These are phyloP conservation scores for Anarsia innoxiella DNA, from an alignment of 2,888 invertebrate genomes.

Conservation along the genomic window DNA sequence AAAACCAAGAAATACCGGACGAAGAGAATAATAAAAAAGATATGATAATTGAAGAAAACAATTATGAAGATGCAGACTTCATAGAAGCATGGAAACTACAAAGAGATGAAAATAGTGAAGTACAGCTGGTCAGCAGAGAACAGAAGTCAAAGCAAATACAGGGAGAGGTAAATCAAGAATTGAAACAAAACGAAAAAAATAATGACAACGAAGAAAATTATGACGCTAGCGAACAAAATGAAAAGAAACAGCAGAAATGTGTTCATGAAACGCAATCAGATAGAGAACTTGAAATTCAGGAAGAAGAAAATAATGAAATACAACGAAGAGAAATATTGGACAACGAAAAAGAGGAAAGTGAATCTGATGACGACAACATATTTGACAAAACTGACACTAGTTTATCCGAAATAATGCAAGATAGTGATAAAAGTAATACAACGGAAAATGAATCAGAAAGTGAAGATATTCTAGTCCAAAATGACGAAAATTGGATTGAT, in stretches of 20 bases:
- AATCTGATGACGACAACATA: not conserved
- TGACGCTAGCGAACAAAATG: not conserved
- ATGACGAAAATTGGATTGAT: not conserved
- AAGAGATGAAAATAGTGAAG: not conserved
- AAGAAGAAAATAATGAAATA: not conserved
- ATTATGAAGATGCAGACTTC: not conserved
- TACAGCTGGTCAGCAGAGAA: too few species aligned
- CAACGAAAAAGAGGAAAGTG: not conserved
- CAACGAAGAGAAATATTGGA: not conserved
- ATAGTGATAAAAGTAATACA: too few species aligned
- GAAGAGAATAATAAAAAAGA: too few species aligned
- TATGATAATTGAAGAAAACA: not conserved
- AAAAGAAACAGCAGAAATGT: not conserved
- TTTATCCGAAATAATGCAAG: too few species aligned
- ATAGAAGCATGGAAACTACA: not conserved
- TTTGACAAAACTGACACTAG: too few species aligned
- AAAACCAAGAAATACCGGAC: too few species aligned
- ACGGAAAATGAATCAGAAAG: not conserved
- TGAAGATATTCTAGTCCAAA: not conserved
- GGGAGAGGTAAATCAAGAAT: not conserved
- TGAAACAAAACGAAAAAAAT: not conserved
- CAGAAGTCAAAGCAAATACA: not conserved
- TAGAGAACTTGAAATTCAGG: not conserved
- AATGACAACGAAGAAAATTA: not conserved
- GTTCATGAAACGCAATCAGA: not conserved